Conservation (phyloP, 2,888 invertebrate species). For the Standfussiana lucernea region DNA sequence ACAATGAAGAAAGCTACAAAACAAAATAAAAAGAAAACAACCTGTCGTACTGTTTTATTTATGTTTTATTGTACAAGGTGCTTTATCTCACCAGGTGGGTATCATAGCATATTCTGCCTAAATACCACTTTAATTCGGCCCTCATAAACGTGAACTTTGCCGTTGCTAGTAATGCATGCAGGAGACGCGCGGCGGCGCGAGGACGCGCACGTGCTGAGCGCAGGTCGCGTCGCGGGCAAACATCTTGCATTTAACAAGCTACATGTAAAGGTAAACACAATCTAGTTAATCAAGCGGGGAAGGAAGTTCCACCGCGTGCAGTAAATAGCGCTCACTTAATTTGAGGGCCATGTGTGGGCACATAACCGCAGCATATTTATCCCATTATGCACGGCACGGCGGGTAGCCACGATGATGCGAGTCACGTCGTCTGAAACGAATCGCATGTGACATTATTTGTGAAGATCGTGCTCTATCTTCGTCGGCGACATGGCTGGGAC, state of each 20-base stretch:
- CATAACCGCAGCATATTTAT: conserved; percentile 90
- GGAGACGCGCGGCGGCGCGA: conserved; percentile 39
- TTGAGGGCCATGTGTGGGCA: conserved; percentile 89
- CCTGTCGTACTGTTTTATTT: conserved; percentile 39
- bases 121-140: conserved; percentile 39
- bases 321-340: conserved; percentile 89
- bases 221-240: conserved; percentile 63
- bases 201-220: conserved; percentile 32
- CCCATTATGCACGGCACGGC: conserved; percentile 90
- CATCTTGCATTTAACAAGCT: conserved; percentile 78
- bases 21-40: conserved; percentile 53
- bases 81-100: conserved; percentile 35
- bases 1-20: conserved; percentile 25
- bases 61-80: conserved; percentile 30
- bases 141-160: conserved; percentile 44
- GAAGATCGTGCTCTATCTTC: conserved; percentile 91
- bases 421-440: conserved; percentile 90
- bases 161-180: conserved; percentile 69
- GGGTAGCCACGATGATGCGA: conserved; percentile 87
- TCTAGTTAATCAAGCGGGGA: conserved; percentile 86
- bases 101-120: conserved; percentile 26
- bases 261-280: conserved; percentile 82
- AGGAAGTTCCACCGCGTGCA: conserved; percentile 85
- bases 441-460: conserved; percentile 91
- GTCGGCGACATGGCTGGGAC: conserved; percentile 89